Evolutionary conservation across 2,797 vertebrate species (phyloP), one percentile per base, ranked within the genome.

Genomic region (Clamator glandarius): DNA sequence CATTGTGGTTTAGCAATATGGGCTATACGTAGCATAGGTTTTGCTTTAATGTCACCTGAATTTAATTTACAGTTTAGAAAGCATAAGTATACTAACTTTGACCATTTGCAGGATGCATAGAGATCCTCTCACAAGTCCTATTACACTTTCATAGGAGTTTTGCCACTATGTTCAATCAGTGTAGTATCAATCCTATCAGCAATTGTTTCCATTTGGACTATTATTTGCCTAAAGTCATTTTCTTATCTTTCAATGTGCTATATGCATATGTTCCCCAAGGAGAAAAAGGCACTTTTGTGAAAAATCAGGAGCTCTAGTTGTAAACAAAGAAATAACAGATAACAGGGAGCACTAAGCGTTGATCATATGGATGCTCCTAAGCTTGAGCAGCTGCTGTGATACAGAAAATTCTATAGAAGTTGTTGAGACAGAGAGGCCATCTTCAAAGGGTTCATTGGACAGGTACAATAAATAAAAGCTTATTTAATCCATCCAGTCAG

Each of bases 131-230:
- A 50, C 52, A 83, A 79, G 81, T 89, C 33, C 12, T 62, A 46
- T 64, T 69, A 42, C 24, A 41, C 24, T 33, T 3, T 80, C 85
- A 44, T 3, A 64, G 36, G 36, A 92, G 23, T 78, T 87, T 63
- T 87, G 16, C 29, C 57, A 79, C 87, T 93, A 79, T 70, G 67
- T 95, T 77, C 62, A 74, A 62, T 95, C 80, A 77, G 4, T 51
- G 15, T 77, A 44, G 14, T 55, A 90, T 85, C 93, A 96, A 83
- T 83, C 31, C 70, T 82, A 89, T 67, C 75, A 87, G 61, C 63
- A 80, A 16, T 72, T 90, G 78, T 89, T 94, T 89, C 81, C 54
- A 82, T 87, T 90, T 92, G 41, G 90, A 55, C 39, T 55, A 36
- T 82, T 77, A 67, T 68, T 94, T 89, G 35, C 68, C 58, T 64